Base-by-base conservation (phyloP, 2,888 invertebrate species). In the Thalpophila matura region DNA sequence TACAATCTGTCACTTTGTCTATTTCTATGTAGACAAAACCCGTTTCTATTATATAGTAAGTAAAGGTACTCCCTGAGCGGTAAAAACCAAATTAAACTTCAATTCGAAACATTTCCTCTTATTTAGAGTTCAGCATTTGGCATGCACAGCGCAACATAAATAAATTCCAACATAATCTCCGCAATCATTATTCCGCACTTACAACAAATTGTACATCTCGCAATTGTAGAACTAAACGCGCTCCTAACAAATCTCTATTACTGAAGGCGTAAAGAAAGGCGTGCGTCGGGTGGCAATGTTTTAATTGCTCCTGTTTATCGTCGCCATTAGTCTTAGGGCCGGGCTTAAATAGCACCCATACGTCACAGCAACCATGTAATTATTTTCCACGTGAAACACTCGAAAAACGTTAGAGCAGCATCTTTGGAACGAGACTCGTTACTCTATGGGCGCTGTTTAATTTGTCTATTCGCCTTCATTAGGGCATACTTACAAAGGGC, bases 301-400 rank as follows among this genome's bases (percentile, higher is more conserved):
- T 94, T 94, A 94, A 94, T 94, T 94, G 93, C 89, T 86, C 83
- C 88, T 92, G 91, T 94, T 94, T 94, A 94, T 94, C 92, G 91
- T 89, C 72, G 81, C 89, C 86, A 94, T 94, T 93, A 90, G 89
- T 94, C 94, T 93, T 88, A 89, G 90, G 89, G 90, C 86, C 80
- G 83, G 86, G 89, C 90, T 92, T 93, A 93, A 94, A 93, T 92
- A 92, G 94, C 91, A 86, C 85, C 86, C 91, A 90, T 94, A 94
- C 91, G 91, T 95, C 92, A 94, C 92, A 80, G 89, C 78, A 85
- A 88, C 89, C 90, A 89, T 92, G 93, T 94, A 93, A 95, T 95
- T 94, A 94, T 93, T 94, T 94, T 86, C 85, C 87, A 89, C 89
- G 91, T 89, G 90, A 85, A 91, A 89, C 89, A 84, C 89, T 90